phyloP scores from a whole-genome alignment of 2,888 invertebrate genomes.

The Syritta pipiens region DNA sequence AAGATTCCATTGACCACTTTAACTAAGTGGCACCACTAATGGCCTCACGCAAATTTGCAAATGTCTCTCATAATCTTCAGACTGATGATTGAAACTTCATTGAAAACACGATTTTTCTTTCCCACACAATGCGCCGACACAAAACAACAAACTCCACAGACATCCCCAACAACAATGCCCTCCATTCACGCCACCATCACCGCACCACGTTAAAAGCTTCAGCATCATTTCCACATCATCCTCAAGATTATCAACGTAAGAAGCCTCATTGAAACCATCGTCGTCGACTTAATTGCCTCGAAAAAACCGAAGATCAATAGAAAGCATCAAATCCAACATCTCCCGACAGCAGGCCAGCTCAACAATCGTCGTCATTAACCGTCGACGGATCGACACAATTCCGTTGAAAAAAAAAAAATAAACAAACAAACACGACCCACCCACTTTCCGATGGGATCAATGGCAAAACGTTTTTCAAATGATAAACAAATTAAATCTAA shows the following conservation, averaged over 20 bases:
- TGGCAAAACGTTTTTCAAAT: constrained; percentile 9
- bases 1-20: too few species aligned
- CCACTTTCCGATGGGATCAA: too few species aligned
- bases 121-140: neutral
- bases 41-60: too few species aligned
- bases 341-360: neutral
- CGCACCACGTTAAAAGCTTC: constrained; percentile 45
- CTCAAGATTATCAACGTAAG: constrained; percentile 37
- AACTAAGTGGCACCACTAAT: too few species aligned
- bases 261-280: constrained; percentile 39
- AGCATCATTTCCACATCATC: constrained; percentile 51
- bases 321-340: constrained; percentile 29
- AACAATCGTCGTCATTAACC: constrained; percentile 48
- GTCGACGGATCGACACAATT: neutral
- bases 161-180: constrained; percentile 10
- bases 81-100: too few species aligned
- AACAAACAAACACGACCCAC: too few species aligned
- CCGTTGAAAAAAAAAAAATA: too few species aligned
- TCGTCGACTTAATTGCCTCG: constrained; percentile 11
- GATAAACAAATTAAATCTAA: constrained; percentile 56
- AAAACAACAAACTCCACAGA: neutral
- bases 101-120: too few species aligned
- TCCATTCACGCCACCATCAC: constrained; percentile 12
- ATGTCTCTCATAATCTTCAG: too few species aligned
- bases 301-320: constrained; percentile 36